Evolutionary conservation across 2,888 invertebrate species (phyloP), one percentile per base, ranked within the genome.

Genomic region (Pseudoips prasinana): DNA sequence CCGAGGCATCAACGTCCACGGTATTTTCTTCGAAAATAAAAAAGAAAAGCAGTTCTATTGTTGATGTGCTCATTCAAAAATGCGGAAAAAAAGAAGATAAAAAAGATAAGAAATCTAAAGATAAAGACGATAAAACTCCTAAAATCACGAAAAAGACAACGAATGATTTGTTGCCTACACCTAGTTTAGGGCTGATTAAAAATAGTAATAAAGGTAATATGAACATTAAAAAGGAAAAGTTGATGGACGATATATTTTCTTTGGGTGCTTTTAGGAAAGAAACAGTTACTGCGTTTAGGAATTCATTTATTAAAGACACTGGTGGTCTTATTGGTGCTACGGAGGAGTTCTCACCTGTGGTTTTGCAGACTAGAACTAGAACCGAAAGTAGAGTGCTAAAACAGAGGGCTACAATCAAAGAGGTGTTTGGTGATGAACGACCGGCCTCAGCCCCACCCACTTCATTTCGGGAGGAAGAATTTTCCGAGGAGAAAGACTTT

Each of bases 371-470:
- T 25, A 90, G 95, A 58, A 95, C 95, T 8, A 89, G 95, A 58
- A 94, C 93, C 18, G 94, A 95, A 68, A 94, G 93, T 26, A 89
- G 94, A 58, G 90, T 93, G 25, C 57, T 85, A 18, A 94, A 94
- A 71, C 93, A 93, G 63, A 89, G 93, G 58, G 94, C 94, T 23
- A 94, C 94, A 1, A 95, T 95, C 24, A 92, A 94, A 52, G 95
- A 95, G 79, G 94, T 95, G 1, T 95, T 96, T 71, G 95, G 95
- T 0, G 87, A 87, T 44, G 95, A 95, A 60, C 88, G 95, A 23
- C 95, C 96, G 0, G 95, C 95, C 0, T 95, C 95, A 0, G 95
- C 95, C 0, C 95, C 95, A 0, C 95, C 95, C 0, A 89, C 90
- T 42, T 90, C 92, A 1, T 92, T 91, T 58, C 84, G 87, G 52